Evolutionary conservation across 2,888 invertebrate species (phyloP), one percentile per base, ranked within the genome.

Genomic region (Dryobotodes eremita): DNA sequence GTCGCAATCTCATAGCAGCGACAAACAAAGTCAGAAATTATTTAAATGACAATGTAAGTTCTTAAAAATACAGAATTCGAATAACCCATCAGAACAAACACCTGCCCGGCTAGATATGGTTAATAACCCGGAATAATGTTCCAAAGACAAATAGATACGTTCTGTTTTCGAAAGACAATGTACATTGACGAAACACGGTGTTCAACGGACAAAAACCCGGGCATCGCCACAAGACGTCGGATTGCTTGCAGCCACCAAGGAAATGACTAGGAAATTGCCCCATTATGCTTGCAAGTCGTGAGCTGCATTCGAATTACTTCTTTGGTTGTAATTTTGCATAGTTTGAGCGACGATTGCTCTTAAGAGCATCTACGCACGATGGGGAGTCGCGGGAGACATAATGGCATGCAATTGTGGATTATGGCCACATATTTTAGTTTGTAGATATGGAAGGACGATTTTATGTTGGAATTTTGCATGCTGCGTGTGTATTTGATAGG

Each of bases 251-350:
- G 93, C 93, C 92, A 91, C 92, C 91, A 73, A 94, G 95, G 95
- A 96, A 96, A 95, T 95, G 95, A 95, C 94, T 92, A 92, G 96
- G 95, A 96, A 96, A 96, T 96, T 96, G 96, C 96, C 94, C 96
- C 95, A 96, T 96, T 96, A 96, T 92, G 94, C 94, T 94, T 94
- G 94, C 93, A 93, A 95, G 94, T 94, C 96, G 96, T 95, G 96
- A 94, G 96, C 94, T 95, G 96, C 96, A 95, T 96, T 94, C 92
- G 92, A 95, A 96, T 95, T 94, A 95, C 94, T 95, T 94, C 94
- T 95, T 95, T 92, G 94, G 94, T 92, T 93, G 95, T 95, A 94
- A 95, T 94, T 95, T 95, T 94, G 93, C 94, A 92, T 92, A 91
- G 90, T 92, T 92, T 91, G 90, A 90, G 86, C 75, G 79, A 85